Evolutionary conservation across 2,888 invertebrate species (phyloP).

Genomic region (Halocaridina rubra): DNA sequence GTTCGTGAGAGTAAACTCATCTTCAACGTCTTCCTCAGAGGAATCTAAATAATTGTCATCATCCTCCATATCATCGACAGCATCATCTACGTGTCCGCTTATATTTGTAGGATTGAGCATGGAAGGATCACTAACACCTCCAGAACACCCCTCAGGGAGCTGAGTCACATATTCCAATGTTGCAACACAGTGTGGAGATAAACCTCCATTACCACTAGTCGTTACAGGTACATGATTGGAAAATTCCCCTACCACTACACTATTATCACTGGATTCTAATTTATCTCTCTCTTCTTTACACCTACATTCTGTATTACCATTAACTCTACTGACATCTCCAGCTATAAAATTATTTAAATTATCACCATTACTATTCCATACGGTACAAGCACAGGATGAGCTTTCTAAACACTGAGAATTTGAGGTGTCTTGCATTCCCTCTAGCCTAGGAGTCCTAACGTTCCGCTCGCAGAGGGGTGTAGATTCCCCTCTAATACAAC

Average conservation of each 20-base stretch:
- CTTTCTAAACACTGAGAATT: constrained; percentile 24
- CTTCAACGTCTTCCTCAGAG: constrained; percentile 57
- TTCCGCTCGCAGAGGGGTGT: constrained; percentile 56
- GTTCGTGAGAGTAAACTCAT: constrained; percentile 29
- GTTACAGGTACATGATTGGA: constrained; percentile 22
- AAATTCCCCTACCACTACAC: constrained; percentile 28
- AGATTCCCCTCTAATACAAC: constrained; percentile 27
- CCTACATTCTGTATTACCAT: constrained; percentile 29
- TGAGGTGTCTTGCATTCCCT: constrained; percentile 18
- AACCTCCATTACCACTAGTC: constrained; percentile 28
- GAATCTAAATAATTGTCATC: constrained; percentile 63
- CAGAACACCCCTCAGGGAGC: constrained; percentile 60
- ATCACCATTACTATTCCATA: constrained; percentile 26
- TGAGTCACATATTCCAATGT: constrained; percentile 62
- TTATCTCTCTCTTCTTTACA: constrained; percentile 2
- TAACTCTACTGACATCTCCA: constrained; percentile 31
- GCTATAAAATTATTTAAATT: constrained; percentile 25
- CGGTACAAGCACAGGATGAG: constrained; percentile 43
- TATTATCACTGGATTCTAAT: constrained; percentile 9
- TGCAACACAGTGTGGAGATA: constrained; percentile 59
- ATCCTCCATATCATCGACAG: constrained; percentile 59
- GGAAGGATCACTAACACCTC: constrained; percentile 17
- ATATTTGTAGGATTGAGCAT: constrained; percentile 5
- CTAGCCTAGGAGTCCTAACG: constrained; percentile 43
- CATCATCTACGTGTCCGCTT: constrained; percentile 12